Conservation (phyloP, 2,888 invertebrate genomes). For the Oxyteleia sp. region DNA sequence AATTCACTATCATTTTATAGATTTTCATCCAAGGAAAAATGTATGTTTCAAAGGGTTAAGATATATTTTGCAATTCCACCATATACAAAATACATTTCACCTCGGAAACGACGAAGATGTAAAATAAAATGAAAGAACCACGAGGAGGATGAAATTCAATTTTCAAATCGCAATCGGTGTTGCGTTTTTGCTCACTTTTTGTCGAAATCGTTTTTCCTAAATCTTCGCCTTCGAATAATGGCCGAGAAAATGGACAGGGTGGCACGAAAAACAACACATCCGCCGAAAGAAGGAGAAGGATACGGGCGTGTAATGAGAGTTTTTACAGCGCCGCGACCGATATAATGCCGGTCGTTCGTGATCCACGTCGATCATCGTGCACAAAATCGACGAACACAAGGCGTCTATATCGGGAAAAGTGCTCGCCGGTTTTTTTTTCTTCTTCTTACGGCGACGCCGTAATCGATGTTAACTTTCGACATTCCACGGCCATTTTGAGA, state of each 20-base stretch:
- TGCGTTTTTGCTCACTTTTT: not conserved
- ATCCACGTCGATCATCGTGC: constrained; percentile 47
- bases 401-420: constrained; percentile 27
- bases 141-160: not conserved
- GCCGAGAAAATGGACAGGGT: constrained; percentile 26
- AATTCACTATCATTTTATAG: too few relatives aligned
- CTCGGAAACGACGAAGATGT: not conserved
- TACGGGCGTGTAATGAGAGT: constrained; percentile 42
- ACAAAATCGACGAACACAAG: constrained; percentile 34
- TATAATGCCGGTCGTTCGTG: constrained; percentile 33
- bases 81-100: constrained; percentile 44
- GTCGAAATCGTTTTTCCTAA: constrained; percentile 10
- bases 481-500: constrained; percentile 63
- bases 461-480: constrained; percentile 69
- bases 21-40: too few relatives aligned
- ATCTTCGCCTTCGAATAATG: constrained; percentile 39
- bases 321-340: constrained; percentile 29
- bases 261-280: constrained; percentile 36
- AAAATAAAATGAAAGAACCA: not conserved
- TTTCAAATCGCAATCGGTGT: constrained; percentile 3
- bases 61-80: constrained; percentile 75
- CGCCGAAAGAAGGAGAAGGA: constrained; percentile 25
- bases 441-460: constrained; percentile 24
- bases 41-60: constrained; percentile 72
- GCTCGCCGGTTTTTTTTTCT: constrained; percentile 29